Base-by-base conservation (phyloP, 1,140 invertebrate species). In the Pachyrhynchus sulphureomaculatus region DNA sequence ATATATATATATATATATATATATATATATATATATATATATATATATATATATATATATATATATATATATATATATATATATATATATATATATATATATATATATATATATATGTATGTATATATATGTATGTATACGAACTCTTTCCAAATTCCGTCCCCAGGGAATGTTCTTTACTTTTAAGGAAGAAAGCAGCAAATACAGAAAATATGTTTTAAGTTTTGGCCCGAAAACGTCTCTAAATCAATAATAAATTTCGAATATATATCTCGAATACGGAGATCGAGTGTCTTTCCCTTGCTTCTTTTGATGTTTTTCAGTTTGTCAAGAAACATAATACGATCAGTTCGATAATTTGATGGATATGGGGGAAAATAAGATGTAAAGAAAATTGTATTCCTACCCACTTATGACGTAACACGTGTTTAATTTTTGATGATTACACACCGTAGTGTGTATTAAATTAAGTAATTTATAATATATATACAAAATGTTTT, bases 231-330 rank as follows among this genome's bases (percentile, higher is more conserved):
- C 52, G 37, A 44, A 55, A 55, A 55, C 52, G 52, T 23, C 52
- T 21, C 52, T 41, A 55, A 55, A 55, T 55, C 52, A 55, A 55
- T 55, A 55, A 55, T 55, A 55, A 18, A 55, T 37, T 42, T 55
- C 52, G 17, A 41, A 42, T 55, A 55, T 55, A 55, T 52, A 15
- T 53, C 52, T 23, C 8, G 26, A 10, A 29, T 29, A 29, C 12
- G 6, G 3, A 44, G 39, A 44, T 55, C 36, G 36, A 26, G 39
- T 41, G 52, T 42, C 52, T 41, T 29, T 20, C 18, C 17, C 24
- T 42, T n/a, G n/a, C 24, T 53, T 37, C 24, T 53, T 34, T 53
- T 9, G 24, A 10, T 29, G 4, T 15, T 23, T 49, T 33, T 33
- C 47, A 15, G 9, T 49, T 33, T 20, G 5, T 10, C 47, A 32